phyloP scores from a whole-genome alignment of 2,113 vertebrate genomes.

The Macaca mulatta region DNA sequence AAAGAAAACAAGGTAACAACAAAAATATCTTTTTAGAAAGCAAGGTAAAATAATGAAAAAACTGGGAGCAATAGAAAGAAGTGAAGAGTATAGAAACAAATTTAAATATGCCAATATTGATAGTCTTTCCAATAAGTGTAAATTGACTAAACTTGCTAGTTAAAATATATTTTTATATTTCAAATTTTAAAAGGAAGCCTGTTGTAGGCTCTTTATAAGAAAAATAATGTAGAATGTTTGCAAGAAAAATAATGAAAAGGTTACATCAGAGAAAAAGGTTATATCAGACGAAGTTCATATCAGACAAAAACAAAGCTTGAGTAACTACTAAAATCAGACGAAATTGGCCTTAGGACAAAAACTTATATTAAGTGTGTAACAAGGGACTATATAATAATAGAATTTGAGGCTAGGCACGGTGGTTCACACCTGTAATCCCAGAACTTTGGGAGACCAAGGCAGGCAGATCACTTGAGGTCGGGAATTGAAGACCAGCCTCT shows the following conservation, averaged over 20 bases:
- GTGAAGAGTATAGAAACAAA: not conserved
- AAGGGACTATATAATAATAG: not conserved
- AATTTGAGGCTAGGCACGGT: too few relatives aligned
- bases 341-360: not conserved
- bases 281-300: not conserved
- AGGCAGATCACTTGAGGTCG: too few relatives aligned
- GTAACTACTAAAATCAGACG: not conserved
- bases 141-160: not conserved
- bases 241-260: not conserved
- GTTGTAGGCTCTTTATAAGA: not conserved
- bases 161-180: not conserved
- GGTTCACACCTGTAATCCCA: too few relatives aligned
- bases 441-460: too few relatives aligned
- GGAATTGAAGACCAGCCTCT: too few relatives aligned
- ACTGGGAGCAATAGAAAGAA: not conserved
- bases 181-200: not conserved
- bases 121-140: not conserved
- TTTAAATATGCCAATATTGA: not conserved
- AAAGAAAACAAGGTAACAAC: not conserved
- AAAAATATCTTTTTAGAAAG: not conserved
- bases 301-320: not conserved
- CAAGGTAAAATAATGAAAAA: not conserved
- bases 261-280: not conserved
- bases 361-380: not conserved
- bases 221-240: not conserved